A percentile compares a stretch with the other conserved stretches of the same genome.
phyloP scores from a whole-genome alignment of 2,113 vertebrate genomes.

The Pterophyllum scalare region DNA sequence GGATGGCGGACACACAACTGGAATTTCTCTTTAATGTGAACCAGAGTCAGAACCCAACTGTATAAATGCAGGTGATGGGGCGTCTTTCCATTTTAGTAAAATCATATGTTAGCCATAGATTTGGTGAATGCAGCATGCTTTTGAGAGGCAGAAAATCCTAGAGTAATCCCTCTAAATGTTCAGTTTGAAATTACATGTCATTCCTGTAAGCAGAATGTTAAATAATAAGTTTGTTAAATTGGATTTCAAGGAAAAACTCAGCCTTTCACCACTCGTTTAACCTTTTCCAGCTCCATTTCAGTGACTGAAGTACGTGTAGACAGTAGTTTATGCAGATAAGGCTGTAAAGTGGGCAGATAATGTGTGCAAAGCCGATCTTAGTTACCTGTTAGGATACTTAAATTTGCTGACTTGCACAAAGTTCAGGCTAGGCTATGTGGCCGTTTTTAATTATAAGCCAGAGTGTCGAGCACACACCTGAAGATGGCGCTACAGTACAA shows the following conservation, averaged over 20 bases:
- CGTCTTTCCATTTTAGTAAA: too few species aligned
- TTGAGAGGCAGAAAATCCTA: too few species aligned
- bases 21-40: not conserved
- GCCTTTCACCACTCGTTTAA: rapidly evolving
- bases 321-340: rapidly evolving
- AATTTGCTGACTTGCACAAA: not conserved
- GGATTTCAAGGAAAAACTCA: not conserved
- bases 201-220: rapidly evolving
- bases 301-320: not conserved
- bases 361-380: not conserved
- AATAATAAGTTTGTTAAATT: not conserved
- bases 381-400: rapidly evolving
- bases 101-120: too few species aligned
- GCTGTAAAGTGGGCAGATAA: not conserved
- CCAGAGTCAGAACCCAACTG: not conserved
- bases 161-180: too few species aligned
- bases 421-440: not conserved
- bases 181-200: not conserved
- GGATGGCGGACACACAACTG: too few species aligned
- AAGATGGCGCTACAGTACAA: not conserved
- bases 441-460: not conserved
- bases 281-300: not conserved
- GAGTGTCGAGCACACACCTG: rapidly evolving
- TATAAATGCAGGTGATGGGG: too few species aligned
- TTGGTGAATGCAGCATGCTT: not conserved